Conservation (phyloP, 2,113 vertebrate genomes). For the Larimichthys polyactis region DNA sequence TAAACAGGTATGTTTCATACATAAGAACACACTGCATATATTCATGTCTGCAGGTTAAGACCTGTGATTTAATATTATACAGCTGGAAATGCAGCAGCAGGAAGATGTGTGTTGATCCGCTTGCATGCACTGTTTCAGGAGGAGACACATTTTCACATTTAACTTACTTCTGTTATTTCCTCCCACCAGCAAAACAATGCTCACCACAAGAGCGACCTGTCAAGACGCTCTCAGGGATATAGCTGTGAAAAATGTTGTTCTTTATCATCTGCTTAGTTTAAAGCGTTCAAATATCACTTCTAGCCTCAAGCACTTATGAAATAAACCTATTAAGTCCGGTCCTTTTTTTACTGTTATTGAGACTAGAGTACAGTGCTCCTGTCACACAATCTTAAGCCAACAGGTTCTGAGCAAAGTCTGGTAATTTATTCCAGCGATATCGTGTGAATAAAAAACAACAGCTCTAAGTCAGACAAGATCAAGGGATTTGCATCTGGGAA, state of each 20-base stretch:
- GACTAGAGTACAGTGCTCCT: conserved; percentile 19
- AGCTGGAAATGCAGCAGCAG: not conserved
- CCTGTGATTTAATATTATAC: not conserved
- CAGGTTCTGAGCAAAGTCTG: conserved; percentile 41
- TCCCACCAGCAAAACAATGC: conserved; percentile 54
- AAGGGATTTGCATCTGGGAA: conserved; percentile 33
- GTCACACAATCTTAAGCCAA: conserved; percentile 27
- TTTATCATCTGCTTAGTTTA: conserved; percentile 32
- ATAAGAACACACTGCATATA: not conserved
- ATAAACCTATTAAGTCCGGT: conserved; percentile 35
- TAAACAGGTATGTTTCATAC: conserved; percentile 3
- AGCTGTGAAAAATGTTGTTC: conserved; percentile 26
- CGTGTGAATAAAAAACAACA: conserved; percentile 29
- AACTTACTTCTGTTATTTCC: conserved; percentile 44
- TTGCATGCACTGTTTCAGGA: conserved; percentile 34
- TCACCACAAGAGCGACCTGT: conserved; percentile 50
- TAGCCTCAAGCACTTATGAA: conserved; percentile 37
- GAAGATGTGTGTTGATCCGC: conserved; percentile 21
- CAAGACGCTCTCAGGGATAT: conserved; percentile 10
- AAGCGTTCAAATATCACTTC: conserved; percentile 39
- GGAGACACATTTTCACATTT: conserved; percentile 40
- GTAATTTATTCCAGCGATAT: conserved; percentile 66
- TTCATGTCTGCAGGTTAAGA: not conserved
- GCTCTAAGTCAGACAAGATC: conserved; percentile 37
- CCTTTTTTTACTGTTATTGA: conserved; percentile 18